Base-by-base conservation (phyloP, 92 coral and sea anemone species). In the Meandrina meandrites region DNA sequence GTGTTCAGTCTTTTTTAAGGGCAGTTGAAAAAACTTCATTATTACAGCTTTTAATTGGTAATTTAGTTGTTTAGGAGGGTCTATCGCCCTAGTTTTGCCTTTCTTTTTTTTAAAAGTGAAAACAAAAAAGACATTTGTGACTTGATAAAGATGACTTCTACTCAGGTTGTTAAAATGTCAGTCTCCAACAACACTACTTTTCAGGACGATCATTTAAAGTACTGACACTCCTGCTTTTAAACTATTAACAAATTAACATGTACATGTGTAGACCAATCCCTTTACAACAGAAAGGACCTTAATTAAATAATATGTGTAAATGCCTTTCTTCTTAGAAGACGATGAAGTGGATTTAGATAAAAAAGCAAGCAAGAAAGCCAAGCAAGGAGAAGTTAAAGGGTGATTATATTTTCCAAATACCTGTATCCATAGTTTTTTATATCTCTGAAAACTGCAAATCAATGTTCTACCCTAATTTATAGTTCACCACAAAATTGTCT, bases 321-420 rank as follows among this genome's bases (percentile, higher is more conserved):
- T 32, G 30, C n/a, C 66, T 77, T 62, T 22, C 32, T 81, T 78
- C 79, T 54, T 74, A 90, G 90, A 80, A 78, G 92, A 93, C 66
- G 94, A 75, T 45, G 98, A 92, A 22, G 77, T 83, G 36, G 94
- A 92, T 34, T 9, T 42, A 71, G 91, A 89, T 4, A 89, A 83
- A 66, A 89, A 89, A 74, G 57, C 86, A 37, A 87, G 81, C 72
- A 94, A 94, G 86, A 91, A 77, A 84, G 71, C 86, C 34, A 87
- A 91, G 73, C 84, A 69, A 22, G 80, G 84, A 37, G 98, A 94
- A 16, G 73, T 75, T 22, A 94, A 94, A 68, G 93, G 98, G 98
- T 94, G 62, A 75, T 84, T 62, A 66, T 28, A 13, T n/a, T 28
- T 64, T 64, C 27, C 10, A 60, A 60, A 22, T 4, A 24, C 11